phyloP scores from a whole-genome alignment of 2,113 vertebrate genomes.

The Macquaria ambigua region DNA sequence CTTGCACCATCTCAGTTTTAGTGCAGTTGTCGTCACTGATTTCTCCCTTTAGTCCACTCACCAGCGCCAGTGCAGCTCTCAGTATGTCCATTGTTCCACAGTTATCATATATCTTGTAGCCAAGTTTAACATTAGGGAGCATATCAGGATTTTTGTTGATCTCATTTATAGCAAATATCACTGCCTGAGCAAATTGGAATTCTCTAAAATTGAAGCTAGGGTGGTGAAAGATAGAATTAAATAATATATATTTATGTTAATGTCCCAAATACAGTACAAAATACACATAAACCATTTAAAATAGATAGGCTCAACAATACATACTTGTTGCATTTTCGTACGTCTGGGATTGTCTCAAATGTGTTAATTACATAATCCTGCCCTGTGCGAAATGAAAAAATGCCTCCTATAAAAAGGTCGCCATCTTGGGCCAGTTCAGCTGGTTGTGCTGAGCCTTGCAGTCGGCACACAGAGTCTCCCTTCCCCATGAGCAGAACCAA shows the following conservation, averaged over 20 bases:
- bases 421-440: constrained; percentile 80
- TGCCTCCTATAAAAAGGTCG: constrained; percentile 82
- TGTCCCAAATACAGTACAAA: constrained; percentile 5
- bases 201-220: constrained; percentile 84
- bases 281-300: constrained; percentile 2
- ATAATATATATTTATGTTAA: not conserved
- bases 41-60: constrained; percentile 71
- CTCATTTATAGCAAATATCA: constrained; percentile 86
- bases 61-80: constrained; percentile 79
- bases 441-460: constrained; percentile 52
- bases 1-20: constrained; percentile 71
- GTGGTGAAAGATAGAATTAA: not conserved
- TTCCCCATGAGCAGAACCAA: constrained; percentile 54
- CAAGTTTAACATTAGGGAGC: constrained; percentile 78
- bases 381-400: constrained; percentile 85
- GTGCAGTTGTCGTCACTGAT: constrained; percentile 67
- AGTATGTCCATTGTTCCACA: constrained; percentile 85
- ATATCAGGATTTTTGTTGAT: constrained; percentile 80
- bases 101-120: constrained; percentile 84
- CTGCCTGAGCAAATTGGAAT: constrained; percentile 83
- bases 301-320: constrained; percentile 29
- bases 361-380: constrained; percentile 76
- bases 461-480: constrained; percentile 65
- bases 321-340: constrained; percentile 82
- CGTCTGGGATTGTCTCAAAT: constrained; percentile 76